A percentile compares a stretch with the other conserved stretches of the same genome.
phyloP scores from a whole-genome alignment of 2,797 vertebrate genomes.

The Alauda arvensis region DNA sequence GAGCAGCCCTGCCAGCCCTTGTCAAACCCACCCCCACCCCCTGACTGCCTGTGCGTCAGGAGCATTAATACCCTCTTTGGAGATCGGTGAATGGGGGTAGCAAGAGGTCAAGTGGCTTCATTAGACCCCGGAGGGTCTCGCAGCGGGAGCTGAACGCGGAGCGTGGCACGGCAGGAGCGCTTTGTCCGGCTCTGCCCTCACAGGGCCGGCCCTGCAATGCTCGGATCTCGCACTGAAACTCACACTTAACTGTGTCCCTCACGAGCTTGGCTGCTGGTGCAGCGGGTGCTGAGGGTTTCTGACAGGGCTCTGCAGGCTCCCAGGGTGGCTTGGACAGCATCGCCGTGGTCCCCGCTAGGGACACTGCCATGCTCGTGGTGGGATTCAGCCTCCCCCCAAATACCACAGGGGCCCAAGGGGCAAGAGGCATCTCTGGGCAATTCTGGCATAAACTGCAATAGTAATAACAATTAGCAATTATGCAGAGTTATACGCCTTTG shows the following conservation, averaged over 20 bases:
- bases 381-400: background rate
- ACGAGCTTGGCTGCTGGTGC: rapidly evolving
- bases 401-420: background rate
- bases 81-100: background rate
- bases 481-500: slow-evolving; percentile 24
- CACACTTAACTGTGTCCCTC: background rate
- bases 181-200: background rate
- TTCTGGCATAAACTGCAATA: slow-evolving; percentile 19
- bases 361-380: rapidly evolving
- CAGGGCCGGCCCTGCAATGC: rapidly evolving
- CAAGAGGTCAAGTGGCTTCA: slow-evolving; percentile 44
- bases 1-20: background rate
- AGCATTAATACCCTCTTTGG: background rate
- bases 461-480: slow-evolving; percentile 45
- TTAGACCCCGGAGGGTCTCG: background rate
- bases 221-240: background rate
- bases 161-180: rapidly evolving
- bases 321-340: rapidly evolving
- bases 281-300: rapidly evolving
- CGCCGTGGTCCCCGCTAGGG: rapidly evolving
- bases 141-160: background rate
- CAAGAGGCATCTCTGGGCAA: background rate
- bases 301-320: background rate
- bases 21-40: background rate
- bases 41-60: background rate